Percentiles rank a stretch among this genome's conserved stretches.
These are phyloP conservation scores for Anthopleura sola DNA, from an alignment of 64 coral and sea anemone genomes.

Conservation along the genomic window DNA sequence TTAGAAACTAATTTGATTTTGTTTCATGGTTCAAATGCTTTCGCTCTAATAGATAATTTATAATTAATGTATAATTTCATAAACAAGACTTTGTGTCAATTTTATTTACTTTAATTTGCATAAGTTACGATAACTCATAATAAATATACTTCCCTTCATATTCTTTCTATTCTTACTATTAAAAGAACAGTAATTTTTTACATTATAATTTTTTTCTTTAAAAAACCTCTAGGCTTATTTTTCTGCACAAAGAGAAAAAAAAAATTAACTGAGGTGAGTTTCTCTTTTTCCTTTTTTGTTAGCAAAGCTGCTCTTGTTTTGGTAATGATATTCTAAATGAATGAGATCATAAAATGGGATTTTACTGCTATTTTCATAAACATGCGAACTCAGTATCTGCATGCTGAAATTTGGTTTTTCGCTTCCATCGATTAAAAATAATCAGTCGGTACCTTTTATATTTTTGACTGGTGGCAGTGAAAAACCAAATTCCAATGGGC, in stretches of 20 bases:
- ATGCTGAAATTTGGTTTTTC: too few relatives aligned
- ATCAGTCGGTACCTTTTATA: too few relatives aligned
- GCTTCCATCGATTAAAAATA: too few relatives aligned
- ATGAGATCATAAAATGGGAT: neutral
- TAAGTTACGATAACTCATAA: neutral
- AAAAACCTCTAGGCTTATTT: neutral
- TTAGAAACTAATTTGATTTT: too few relatives aligned
- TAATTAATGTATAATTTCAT: neutral
- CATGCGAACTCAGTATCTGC: too few relatives aligned
- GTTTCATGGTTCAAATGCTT: too few relatives aligned
- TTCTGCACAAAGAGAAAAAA: neutral
- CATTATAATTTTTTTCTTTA: neutral
- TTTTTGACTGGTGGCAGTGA: too few relatives aligned
- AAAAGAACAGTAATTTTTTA: neutral
- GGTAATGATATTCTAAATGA: neutral
- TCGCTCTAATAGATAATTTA: too few relatives aligned
- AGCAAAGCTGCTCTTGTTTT: neutral
- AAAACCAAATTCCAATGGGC: too few relatives aligned
- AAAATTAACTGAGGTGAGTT: neutral
- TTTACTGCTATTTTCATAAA: too few relatives aligned
- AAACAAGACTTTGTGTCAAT: neutral
- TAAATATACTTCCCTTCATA: neutral
- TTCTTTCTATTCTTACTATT: neutral
- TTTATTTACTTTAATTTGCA: conserved; percentile 11
- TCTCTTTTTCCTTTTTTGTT: too few relatives aligned